A percentile compares a stretch with the other conserved stretches of the same genome.
Evolutionary conservation across 2,888 invertebrate species (phyloP).

Genomic region (Andrena trimmerana): DNA sequence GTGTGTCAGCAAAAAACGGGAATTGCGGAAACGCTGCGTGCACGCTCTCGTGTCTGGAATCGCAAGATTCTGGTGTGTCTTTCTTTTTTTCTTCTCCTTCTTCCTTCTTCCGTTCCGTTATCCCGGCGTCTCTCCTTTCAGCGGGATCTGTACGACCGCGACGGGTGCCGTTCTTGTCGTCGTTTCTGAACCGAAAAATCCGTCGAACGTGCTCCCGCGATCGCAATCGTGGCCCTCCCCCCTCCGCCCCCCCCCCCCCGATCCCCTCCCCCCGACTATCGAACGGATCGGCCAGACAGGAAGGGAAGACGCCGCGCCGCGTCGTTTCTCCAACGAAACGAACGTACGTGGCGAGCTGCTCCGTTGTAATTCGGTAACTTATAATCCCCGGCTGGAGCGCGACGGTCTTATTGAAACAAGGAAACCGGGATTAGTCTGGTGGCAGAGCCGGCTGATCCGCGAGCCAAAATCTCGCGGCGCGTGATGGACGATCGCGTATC

Average conservation of each 20-base stretch:
- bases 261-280: background rate
- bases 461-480: conserved; percentile 42
- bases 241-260: too few species aligned
- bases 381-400: background rate
- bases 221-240: background rate
- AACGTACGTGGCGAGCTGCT: background rate
- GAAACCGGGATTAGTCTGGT: conserved; percentile 2
- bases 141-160: background rate
- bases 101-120: background rate
- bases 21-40: conserved; percentile 44
- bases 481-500: conserved; percentile 44
- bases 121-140: conserved; percentile 7
- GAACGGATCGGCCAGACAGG: conserved; percentile 1
- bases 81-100: background rate
- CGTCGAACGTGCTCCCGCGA: conserved; percentile 2
- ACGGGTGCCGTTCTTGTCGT: background rate
- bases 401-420: conserved; percentile 22
- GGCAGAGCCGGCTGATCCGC: conserved; percentile 21
- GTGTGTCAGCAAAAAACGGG: conserved; percentile 39
- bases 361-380: background rate
- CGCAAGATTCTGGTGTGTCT: conserved; percentile 10
- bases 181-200: conserved; percentile 2
- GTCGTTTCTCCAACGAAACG: background rate
- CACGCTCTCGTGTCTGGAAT: conserved; percentile 31
- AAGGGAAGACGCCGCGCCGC: conserved; percentile 10